A percentile compares a stretch with the other conserved stretches of the same genome.
phyloP scores from a whole-genome alignment of 2,888 invertebrate genomes.

The Eupithecia tripunctaria region DNA sequence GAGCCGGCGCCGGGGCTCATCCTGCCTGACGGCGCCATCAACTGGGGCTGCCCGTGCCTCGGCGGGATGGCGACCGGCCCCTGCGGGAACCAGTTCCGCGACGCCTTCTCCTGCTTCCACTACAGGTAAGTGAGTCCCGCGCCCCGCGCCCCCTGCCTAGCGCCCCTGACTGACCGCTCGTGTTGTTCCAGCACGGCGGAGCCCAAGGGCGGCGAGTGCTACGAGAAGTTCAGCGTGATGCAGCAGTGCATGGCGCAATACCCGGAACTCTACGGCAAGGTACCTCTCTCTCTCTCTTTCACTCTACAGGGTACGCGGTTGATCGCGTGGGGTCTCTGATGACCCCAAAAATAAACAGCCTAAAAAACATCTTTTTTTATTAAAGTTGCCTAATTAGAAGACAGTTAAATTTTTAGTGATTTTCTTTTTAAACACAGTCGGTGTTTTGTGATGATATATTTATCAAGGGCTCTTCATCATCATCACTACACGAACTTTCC shows the following conservation, averaged over 20 bases:
- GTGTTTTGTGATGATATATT: too few relatives aligned
- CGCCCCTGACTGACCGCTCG: background rate
- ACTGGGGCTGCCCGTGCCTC: constrained; percentile 98
- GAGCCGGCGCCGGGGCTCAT: constrained; percentile 92
- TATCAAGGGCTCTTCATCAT: too few relatives aligned
- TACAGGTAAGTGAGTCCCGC: constrained; percentile 84
- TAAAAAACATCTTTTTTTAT: too few relatives aligned
- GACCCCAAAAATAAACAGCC: too few relatives aligned
- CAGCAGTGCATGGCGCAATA: constrained; percentile 94
- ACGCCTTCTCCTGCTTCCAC: constrained; percentile 98
- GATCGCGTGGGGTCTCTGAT: too few relatives aligned
- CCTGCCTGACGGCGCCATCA: constrained; percentile 93
- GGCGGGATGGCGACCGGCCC: constrained; percentile 99
- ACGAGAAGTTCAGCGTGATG: constrained; percentile 95
- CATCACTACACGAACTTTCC: too few relatives aligned
- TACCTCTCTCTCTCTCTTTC: constrained; percentile 53
- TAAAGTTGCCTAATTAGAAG: too few relatives aligned
- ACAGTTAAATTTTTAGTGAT: too few relatives aligned
- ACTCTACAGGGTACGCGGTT: too few relatives aligned
- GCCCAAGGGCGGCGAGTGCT: constrained; percentile 97
- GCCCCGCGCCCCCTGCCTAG: background rate
- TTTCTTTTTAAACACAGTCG: too few relatives aligned
- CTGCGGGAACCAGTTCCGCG: constrained; percentile 96
- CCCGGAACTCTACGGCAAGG: constrained; percentile 93
- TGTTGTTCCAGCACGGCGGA: constrained; percentile 89